Evolutionary conservation across 2,113 vertebrate genomes (phyloP).

Genomic region (Pseudolaguvia tuberculata): DNA sequence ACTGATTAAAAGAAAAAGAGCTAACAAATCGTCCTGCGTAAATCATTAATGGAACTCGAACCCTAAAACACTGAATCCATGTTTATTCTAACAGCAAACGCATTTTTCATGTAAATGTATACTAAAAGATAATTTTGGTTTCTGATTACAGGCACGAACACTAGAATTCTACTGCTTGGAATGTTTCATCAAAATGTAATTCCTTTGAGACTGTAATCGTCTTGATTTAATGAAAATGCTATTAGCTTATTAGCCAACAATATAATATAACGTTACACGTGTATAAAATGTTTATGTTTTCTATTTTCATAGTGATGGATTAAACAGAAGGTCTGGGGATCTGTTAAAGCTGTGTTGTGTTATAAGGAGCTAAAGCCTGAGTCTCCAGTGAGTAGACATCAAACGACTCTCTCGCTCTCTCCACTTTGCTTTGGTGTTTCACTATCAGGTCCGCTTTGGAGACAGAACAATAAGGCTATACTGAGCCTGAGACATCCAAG

Average conservation of each 20-base stretch:
- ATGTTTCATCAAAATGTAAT: not conserved
- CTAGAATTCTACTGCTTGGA: no score
- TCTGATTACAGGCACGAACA: no score
- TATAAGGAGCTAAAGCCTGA: conserved; percentile 31
- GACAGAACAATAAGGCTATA: conserved; percentile 42
- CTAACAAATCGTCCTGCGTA: not conserved
- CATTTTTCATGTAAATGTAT: no score
- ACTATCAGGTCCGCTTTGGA: conserved; percentile 29
- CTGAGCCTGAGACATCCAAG: conserved; percentile 46
- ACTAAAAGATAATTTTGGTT: no score
- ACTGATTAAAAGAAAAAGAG: no score
- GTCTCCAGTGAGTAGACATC: conserved; percentile 53
- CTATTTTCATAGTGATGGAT: conserved; percentile 10
- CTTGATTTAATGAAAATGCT: no score
- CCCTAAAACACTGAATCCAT: not conserved
- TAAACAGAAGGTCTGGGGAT: not conserved
- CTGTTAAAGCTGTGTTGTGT: not conserved
- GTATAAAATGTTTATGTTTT: not conserved
- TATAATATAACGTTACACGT: not conserved
- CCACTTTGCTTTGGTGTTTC: conserved; percentile 43
- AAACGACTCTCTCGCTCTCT: conserved; percentile 59
- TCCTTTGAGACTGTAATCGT: not conserved
- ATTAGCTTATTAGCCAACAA: not conserved
- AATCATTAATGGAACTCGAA: not conserved
- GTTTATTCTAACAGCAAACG: not conserved